Base-by-base conservation (phyloP, 2,888 invertebrate species). In the Frankliniella intonsa region DNA sequence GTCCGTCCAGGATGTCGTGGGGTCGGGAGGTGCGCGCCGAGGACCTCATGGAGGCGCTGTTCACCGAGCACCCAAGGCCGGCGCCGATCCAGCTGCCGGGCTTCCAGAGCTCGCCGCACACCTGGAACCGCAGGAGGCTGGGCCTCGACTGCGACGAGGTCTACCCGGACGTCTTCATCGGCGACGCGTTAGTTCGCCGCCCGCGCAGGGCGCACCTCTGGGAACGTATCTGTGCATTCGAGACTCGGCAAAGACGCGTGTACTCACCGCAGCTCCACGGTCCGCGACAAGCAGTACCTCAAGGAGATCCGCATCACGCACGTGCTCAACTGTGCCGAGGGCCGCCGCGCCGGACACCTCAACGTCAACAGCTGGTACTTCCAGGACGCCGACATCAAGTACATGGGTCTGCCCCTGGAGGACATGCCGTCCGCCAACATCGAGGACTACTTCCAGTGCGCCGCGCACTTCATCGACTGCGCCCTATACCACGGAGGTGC, bases 311-410 rank as follows among this genome's bases (percentile, higher is more conserved):
- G 94, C 81, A 92, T 96, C 84, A 95, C 94, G 84, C 95, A 96
- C 86, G 92, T 96, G 19, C 88, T 96, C 81, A 96, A 96, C 87
- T 93, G 94, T 25, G 95, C 95, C 0, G 93, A 95, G 87, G 95
- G 95, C 80, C 91, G 91, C 84, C 91, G 93, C 22, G 94, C 92
- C 87, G 94, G 93, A 5, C 94, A 94, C 88, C 94, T 95, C 81
- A 93, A 94, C 86, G 95, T 95, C 0, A 92, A 92, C 85, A 91
- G 91, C 86, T 89, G 91, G 83, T 95, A 92, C 88, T 95, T 95
- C 88, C 90, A 91, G 83, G 93, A 92, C 86, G 92, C 91, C 85
- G 90, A 91, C 49, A 92, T 92, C 84, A 89, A 91, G 85, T 96
- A 95, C 88, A 91, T 94, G 87, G 96, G 95, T 81, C 92, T 95